Conservation (phyloP, 2,113 vertebrate species). For the Anguilla rostrata region DNA sequence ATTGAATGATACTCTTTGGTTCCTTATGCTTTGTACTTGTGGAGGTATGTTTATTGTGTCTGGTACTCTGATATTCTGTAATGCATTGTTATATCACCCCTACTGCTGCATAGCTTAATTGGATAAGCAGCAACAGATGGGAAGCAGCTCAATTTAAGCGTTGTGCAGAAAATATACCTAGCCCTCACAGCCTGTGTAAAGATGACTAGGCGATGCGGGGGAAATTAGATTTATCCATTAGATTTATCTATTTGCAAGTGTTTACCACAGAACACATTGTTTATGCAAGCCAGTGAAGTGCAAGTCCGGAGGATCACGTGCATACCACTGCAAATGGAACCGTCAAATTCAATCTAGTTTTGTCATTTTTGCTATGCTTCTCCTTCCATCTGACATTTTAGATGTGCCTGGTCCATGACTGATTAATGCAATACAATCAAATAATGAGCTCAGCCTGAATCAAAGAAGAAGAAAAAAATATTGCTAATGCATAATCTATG, state of each 20-base stretch:
- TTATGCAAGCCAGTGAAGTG: constrained; percentile 43
- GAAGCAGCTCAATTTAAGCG: constrained; percentile 55
- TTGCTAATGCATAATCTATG: constrained; percentile 46
- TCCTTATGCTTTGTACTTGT: neutral
- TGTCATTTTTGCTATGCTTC: constrained; percentile 57
- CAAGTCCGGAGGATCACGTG: constrained; percentile 58
- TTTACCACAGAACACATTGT: constrained; percentile 51
- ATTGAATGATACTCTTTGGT: too few relatives aligned
- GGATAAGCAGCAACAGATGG: constrained; percentile 73
- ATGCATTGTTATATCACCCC: neutral
- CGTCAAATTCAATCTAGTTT: constrained; percentile 54
- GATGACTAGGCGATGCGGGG: constrained; percentile 52
- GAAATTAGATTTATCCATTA: neutral
- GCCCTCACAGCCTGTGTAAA: constrained; percentile 65
- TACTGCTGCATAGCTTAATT: constrained; percentile 22
- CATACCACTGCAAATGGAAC: constrained; percentile 45
- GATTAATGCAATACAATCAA: constrained; percentile 60
- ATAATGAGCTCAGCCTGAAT: constrained; percentile 48
- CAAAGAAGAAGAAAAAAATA: constrained; percentile 35
- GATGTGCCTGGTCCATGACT: constrained; percentile 69
- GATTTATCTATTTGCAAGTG: constrained; percentile 57
- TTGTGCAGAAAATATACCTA: constrained; percentile 60
- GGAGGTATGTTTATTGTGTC: neutral
- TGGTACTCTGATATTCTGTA: neutral
- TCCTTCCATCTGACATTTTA: constrained; percentile 63